phyloP scores from a whole-genome alignment of 2,113 vertebrate genomes.

The Carassius auratus region DNA sequence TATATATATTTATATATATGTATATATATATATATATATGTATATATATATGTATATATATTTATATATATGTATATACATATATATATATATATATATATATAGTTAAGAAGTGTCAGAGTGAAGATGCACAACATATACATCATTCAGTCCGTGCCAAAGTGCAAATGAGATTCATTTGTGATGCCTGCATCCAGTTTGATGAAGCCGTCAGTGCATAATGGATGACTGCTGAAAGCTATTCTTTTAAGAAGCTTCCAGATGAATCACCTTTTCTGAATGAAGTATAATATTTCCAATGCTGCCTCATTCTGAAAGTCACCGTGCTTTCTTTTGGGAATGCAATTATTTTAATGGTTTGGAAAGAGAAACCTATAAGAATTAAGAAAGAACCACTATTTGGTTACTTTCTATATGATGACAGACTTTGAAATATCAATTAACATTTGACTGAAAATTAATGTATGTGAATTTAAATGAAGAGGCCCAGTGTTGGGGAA shows the following conservation, averaged over 20 bases:
- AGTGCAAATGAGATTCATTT: slow-evolving; percentile 37
- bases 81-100: neutral
- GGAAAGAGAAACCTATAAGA: neutral
- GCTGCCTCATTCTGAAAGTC: neutral
- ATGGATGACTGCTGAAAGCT: neutral
- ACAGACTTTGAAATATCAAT: neutral
- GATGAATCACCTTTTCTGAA: neutral
- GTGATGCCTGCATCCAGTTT: slow-evolving; percentile 7
- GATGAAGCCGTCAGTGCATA: slow-evolving; percentile 32
- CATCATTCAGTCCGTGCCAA: neutral
- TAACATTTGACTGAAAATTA: neutral
- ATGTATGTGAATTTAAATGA: too few species aligned
- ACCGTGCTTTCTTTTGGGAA: neutral
- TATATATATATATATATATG: neutral
- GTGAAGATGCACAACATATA: slow-evolving; percentile 10
- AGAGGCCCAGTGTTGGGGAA: too few species aligned
- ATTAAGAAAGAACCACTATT: neutral
- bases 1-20: neutral
- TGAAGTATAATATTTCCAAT: neutral
- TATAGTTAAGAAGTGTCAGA: neutral
- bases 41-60: neutral
- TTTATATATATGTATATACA: too few species aligned
- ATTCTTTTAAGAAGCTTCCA: neutral
- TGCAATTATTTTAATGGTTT: neutral
- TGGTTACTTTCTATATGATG: neutral